Percentiles rank a stretch among this genome's conserved stretches.
phyloP scores from a whole-genome alignment of 1,140 invertebrate genomes.

The Antheraea pernyi region DNA sequence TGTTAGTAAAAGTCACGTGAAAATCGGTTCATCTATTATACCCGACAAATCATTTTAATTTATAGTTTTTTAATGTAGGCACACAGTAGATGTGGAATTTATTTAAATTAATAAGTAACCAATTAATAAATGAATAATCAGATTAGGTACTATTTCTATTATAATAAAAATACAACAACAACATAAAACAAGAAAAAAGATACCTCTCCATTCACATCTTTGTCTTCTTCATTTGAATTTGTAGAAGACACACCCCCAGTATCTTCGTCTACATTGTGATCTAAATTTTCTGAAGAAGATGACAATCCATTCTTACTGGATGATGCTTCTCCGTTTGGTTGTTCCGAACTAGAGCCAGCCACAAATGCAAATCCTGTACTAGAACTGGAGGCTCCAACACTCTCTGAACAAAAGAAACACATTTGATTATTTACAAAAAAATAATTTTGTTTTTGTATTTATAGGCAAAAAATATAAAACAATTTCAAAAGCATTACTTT shows the following conservation, averaged over 20 bases:
- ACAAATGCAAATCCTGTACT: constrained; percentile 39
- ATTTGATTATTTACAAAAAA: too few relatives aligned
- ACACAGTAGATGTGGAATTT: too few relatives aligned
- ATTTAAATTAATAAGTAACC: too few relatives aligned
- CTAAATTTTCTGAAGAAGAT: constrained; percentile 19
- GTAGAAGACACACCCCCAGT: constrained; percentile 72
- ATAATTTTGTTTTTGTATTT: too few relatives aligned
- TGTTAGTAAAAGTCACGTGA: too few relatives aligned
- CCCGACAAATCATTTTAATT: too few relatives aligned
- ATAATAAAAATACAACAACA: too few relatives aligned
- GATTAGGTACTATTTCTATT: too few relatives aligned
- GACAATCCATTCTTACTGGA: constrained; percentile 59
- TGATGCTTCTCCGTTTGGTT: constrained; percentile 42
- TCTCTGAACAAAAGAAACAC: constrained; percentile 2
- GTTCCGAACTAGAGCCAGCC: constrained; percentile 62
- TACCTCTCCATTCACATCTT: constrained; percentile 69
- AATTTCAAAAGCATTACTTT: not conserved
- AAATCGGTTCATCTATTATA: too few relatives aligned
- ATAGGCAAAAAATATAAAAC: too few relatives aligned
- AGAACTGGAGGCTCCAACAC: constrained; percentile 55
- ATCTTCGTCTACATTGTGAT: constrained; percentile 53
- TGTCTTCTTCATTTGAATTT: constrained; percentile 65
- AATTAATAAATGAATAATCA: too few relatives aligned
- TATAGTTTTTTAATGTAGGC: too few relatives aligned
- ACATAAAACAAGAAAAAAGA: constrained; percentile 11